Base-by-base conservation (phyloP, 37 sponge, comb jelly and placozoan species). In the Cliona cf. orientalis region DNA sequence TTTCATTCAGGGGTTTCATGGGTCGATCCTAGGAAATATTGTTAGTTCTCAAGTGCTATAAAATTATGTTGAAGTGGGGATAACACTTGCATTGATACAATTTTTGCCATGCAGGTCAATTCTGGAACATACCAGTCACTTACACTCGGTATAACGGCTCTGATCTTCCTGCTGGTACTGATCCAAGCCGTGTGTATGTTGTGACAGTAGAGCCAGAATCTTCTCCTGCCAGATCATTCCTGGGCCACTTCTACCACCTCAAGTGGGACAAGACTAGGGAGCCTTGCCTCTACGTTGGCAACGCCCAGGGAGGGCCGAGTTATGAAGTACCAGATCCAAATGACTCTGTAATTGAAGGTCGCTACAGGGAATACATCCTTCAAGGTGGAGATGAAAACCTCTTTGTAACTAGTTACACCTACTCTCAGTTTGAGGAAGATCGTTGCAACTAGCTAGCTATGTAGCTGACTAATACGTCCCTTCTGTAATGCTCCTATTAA, bases 41-140 rank as follows among this genome's bases (percentile, higher is more conserved):
- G n/a, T n/a, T n/a, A n/a, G n/a, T n/a, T n/a, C n/a, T n/a, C n/a
- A n/a, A n/a, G n/a, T n/a, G n/a, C n/a, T n/a, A n/a, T n/a, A n/a
- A n/a, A n/a, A n/a, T n/a, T n/a, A n/a, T n/a, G n/a, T n/a, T n/a
- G n/a, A n/a, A n/a, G n/a, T n/a, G n/a, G n/a, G n/a, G n/a, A n/a
- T n/a, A n/a, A n/a, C n/a, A n/a, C n/a, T n/a, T n/a, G n/a, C n/a
- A n/a, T n/a, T n/a, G n/a, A n/a, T n/a, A n/a, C n/a, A n/a, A n/a
- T 2, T 66, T 2, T 66, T 46, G 2, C 39, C 1, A 38, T 31
- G 45, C 72, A 92, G 93, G 88, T 80, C 93, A 92, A 63, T 92
- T 92, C 89, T 92, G 89, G 89, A 92, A 92, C 49, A 59, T 84
- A n/a, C 88, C 84, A n/a, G 72, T 92, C 45, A 37, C 1, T 1